Evolutionary conservation across 2,888 invertebrate genomes (phyloP).

Genomic region (Caenorhabditis sulstoni): DNA sequence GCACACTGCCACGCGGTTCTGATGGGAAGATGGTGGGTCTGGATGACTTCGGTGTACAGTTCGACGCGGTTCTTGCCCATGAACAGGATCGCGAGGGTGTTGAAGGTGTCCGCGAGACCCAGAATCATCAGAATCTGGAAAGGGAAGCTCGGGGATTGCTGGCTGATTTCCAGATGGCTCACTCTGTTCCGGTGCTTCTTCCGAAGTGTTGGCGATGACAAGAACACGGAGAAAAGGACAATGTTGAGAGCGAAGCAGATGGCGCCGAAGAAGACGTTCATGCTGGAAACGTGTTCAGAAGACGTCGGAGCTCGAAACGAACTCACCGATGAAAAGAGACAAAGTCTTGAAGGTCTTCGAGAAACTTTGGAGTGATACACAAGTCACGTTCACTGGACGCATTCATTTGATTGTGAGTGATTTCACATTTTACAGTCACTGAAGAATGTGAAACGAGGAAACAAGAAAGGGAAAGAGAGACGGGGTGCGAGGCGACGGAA

Average conservation of each 20-base stretch:
- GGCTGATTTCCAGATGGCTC: not conserved
- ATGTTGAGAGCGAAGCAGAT: slow-evolving; percentile 61
- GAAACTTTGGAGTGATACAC: slow-evolving; percentile 31
- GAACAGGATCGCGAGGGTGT: slow-evolving; percentile 66
- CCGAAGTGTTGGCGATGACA: slow-evolving; percentile 46
- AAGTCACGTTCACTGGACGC: slow-evolving; percentile 34
- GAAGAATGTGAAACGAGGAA: slow-evolving; percentile 17
- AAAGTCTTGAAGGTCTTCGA: slow-evolving; percentile 46
- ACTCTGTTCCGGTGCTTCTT: slow-evolving; percentile 55
- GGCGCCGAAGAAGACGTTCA: slow-evolving; percentile 63
- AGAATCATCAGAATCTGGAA: slow-evolving; percentile 68
- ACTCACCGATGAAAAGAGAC: slow-evolving; percentile 57
- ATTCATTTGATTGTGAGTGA: slow-evolving; percentile 46
- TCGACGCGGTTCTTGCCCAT: slow-evolving; percentile 72
- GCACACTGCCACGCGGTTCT: slow-evolving; percentile 65
- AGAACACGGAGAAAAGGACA: slow-evolving; percentile 56
- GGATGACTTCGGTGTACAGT: slow-evolving; percentile 61
- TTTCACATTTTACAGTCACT: slow-evolving; percentile 46
- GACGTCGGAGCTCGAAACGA: not conserved
- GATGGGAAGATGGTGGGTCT: slow-evolving; percentile 40
- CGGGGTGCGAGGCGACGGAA: too few species aligned
- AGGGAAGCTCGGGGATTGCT: not conserved
- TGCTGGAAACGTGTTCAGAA: slow-evolving; percentile 40
- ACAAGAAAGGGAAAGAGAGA: slow-evolving; percentile 9
- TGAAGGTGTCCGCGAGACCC: slow-evolving; percentile 66